Base-by-base conservation (phyloP, 1,140 invertebrate genomes). In the Papilio dardanus region DNA sequence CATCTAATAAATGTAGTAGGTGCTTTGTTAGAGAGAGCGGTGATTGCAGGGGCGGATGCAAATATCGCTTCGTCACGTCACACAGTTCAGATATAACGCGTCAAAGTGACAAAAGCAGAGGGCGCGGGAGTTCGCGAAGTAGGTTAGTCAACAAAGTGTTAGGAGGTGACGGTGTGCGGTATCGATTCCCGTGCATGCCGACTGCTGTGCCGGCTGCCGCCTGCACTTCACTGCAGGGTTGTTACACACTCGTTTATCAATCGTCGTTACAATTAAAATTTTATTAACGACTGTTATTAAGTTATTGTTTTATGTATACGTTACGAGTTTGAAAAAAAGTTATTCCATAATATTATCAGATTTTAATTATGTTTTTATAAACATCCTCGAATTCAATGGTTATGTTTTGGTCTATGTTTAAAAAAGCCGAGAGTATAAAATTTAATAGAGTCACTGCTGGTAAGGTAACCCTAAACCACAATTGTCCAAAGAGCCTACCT, bases 61-160 rank as follows among this genome's bases (percentile, higher is more conserved):
- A 62, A 62, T 62, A 62, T 62, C 24, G 24, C 24, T 58, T 21
- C 24, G 62, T 33, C 31, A 40, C 33, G 40, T 65, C 33, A 14
- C 33, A 35, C n/a, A 69, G 19, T 69, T 69, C 21, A 69, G 76
- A 65, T 54, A 71, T 74, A 71, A 68, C 19, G 67, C 33, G 31
- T 24, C 67, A 71, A 75, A 65, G 76, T 50, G 73, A 75, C 69
- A 77, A 71, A 75, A 71, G 67, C 42, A 75, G 67, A n/a, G 24
- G n/a, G 73, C 67, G 73, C 69, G 76, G 42, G 35, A 69, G 33
- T 40, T 69, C 19, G 35, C 31, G 83, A 90, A 88, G 83, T 92
- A 89, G 89, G 91, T 89, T 92, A 93, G 82, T 84, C 85, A 86
- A 92, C 86, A 89, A 91, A 91, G 86, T 87, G 85, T 86, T 86